Base-by-base conservation (phyloP, 2,888 invertebrate species). In the Apoda limacodes region DNA sequence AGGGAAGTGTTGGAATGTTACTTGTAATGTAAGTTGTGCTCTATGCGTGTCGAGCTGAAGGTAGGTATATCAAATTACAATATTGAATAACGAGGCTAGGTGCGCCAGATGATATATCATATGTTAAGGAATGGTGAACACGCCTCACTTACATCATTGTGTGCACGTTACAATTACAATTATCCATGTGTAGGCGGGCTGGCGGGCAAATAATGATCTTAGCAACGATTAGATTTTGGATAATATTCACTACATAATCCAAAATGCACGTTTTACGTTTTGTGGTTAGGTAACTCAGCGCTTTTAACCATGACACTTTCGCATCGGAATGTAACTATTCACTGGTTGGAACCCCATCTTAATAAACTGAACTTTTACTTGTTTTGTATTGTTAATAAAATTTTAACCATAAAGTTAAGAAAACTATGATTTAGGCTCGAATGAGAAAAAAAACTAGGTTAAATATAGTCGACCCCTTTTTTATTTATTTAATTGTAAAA, bases 81-180 rank as follows among this genome's bases (percentile, higher is more conserved):
- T 76, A 71, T 76, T 64, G 40, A 43, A 48, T 76, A 55, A 62
- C 76, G 69, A 75, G 75, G 78, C 58, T 57, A 58, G 52, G 45
- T 52, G 54, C 46, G 52, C 52, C 54, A 58, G 65, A 65, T 70
- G 68, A 69, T 71, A 76, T 71, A 64, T 69, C 68, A 75, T 68
- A 70, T 70, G 70, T 57, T 57, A 71, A 58, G 70, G 61, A 65
- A 69, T 66, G 55, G 54, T 67, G 69, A 63, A 43, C 75, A 74
- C 68, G 64, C 52, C 56, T 50, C 51, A 58, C 60, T 59, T 60
- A 53, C 54, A n/a, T n/a, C n/a, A n/a, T n/a, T n/a, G n/a, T 26
- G 19, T 23, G 28, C 25, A 17, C 19, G 19, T 25, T 22, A 21
- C 13, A 14, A 15, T 30, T 23, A 13, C 13, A n/a, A 6, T 13